phyloP scores from a whole-genome alignment of 30 jellyfish, hydroid and myxozoan genomes.

The Cassiopea andromeda region DNA sequence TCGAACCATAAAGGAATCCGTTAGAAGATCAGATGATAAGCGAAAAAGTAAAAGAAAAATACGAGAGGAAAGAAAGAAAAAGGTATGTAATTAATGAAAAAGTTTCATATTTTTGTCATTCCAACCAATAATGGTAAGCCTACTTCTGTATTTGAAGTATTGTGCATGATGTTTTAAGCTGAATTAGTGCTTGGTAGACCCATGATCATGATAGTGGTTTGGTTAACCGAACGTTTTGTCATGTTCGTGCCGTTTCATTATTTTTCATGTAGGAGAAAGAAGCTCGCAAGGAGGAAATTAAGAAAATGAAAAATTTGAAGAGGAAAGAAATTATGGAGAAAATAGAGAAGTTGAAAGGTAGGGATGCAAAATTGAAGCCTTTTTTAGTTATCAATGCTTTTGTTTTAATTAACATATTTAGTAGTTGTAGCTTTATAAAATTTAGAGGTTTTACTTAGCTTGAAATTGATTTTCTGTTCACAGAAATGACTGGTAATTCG shows the following conservation, averaged over 20 bases:
- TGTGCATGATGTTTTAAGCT: too few relatives aligned
- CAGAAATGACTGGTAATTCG: slow-evolving; percentile 94
- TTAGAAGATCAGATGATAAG: slow-evolving; percentile 81
- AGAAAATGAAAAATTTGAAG: slow-evolving; percentile 81
- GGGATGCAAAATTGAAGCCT: background rate
- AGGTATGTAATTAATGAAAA: slow-evolving; percentile 25
- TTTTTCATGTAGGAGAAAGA: slow-evolving; percentile 80
- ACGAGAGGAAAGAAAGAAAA: slow-evolving; percentile 86
- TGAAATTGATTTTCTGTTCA: background rate
- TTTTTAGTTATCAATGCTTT: too few relatives aligned
- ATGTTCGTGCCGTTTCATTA: background rate
- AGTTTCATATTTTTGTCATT: background rate
- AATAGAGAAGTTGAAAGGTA: slow-evolving; percentile 86
- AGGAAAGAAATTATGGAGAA: slow-evolving; percentile 94
- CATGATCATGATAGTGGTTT: too few relatives aligned
- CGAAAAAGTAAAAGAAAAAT: slow-evolving; percentile 82
- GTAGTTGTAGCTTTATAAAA: too few relatives aligned
- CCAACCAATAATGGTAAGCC: too few relatives aligned
- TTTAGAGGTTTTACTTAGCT: too few relatives aligned
- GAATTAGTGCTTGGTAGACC: too few relatives aligned
- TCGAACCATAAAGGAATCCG: slow-evolving; percentile 87
- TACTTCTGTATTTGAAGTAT: too few relatives aligned
- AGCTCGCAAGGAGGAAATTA: slow-evolving; percentile 78
- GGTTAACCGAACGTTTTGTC: too few relatives aligned
- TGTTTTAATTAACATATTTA: too few relatives aligned